phyloP scores from a whole-genome alignment of 2,797 vertebrate species.

The Fistularia commersonii region DNA sequence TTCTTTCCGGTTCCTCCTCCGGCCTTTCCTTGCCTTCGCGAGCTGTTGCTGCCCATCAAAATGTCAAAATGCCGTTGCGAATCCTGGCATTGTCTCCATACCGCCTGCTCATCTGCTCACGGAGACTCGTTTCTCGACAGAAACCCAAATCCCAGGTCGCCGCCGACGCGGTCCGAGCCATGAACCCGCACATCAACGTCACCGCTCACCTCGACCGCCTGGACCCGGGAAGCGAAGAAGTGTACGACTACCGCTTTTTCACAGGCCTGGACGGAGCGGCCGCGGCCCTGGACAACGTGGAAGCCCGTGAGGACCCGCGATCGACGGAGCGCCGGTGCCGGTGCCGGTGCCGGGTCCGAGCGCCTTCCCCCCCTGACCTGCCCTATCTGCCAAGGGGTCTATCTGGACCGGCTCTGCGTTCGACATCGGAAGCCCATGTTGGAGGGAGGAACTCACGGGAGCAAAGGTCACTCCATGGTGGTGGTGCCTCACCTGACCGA shows the following conservation, averaged over 20 bases:
- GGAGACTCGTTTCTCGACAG: slow-evolving; percentile 51
- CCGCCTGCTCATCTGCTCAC: too few relatives aligned
- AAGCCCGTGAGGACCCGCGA: slow-evolving; percentile 79
- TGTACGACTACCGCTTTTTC: slow-evolving; percentile 81
- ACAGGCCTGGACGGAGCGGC: slow-evolving; percentile 73
- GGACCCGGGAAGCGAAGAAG: slow-evolving; percentile 73
- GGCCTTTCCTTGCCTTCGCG: too few relatives aligned
- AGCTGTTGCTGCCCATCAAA: too few relatives aligned
- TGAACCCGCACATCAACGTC: slow-evolving; percentile 81
- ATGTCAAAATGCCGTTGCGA: too few relatives aligned
- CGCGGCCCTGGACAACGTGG: slow-evolving; percentile 84
- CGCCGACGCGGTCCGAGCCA: slow-evolving; percentile 61
- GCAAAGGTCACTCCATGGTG: slow-evolving; percentile 70
- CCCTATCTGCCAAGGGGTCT: slow-evolving; percentile 69
- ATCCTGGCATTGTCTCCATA: too few relatives aligned
- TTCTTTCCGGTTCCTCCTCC: too few relatives aligned
- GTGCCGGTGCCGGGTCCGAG: too few relatives aligned
- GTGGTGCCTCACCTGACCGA: slow-evolving; percentile 81
- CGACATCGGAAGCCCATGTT: slow-evolving; percentile 77
- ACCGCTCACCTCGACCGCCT: slow-evolving; percentile 74
- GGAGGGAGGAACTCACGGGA: slow-evolving; percentile 83
- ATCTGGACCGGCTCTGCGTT: slow-evolving; percentile 79
- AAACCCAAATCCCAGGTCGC: slow-evolving; percentile 81
- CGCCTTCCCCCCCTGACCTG: too few relatives aligned
- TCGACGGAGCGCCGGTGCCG: not conserved